phyloP scores from a whole-genome alignment of 2,797 vertebrate genomes.

The Coregonus ussuriensis region DNA sequence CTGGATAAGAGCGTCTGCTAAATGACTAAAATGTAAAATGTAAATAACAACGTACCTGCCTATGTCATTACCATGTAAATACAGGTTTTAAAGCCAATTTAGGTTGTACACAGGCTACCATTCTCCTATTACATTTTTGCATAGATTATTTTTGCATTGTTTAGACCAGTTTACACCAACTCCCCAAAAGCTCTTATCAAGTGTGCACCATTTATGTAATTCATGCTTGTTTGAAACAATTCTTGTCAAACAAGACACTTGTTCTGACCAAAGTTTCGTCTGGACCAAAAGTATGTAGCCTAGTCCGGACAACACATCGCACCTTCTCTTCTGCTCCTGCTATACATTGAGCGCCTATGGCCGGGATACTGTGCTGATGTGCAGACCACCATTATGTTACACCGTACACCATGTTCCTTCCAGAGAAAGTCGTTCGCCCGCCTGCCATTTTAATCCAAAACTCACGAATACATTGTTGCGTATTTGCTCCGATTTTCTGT shows the following conservation, averaged over 20 bases:
- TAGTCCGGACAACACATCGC: background rate
- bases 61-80: background rate
- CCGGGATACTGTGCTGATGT: constrained; percentile 37
- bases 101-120: background rate
- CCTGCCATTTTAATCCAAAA: background rate
- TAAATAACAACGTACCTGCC: background rate
- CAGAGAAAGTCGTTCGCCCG: background rate
- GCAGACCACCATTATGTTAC: background rate
- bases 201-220: background rate
- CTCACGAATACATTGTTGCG: too few relatives aligned
- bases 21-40: too few relatives aligned
- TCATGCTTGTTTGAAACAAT: background rate
- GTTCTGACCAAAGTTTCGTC: background rate
- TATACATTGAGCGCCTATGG: constrained; percentile 2
- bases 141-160: background rate
- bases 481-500: background rate
- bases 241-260: background rate
- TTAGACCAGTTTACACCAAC: background rate
- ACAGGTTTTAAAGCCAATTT: background rate
- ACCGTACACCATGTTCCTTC: constrained; percentile 42
- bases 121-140: background rate
- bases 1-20: too few relatives aligned
- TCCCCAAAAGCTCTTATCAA: background rate
- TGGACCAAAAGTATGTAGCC: background rate
- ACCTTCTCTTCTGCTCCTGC: too few relatives aligned